phyloP scores from a whole-genome alignment of 2,888 invertebrate genomes.

The Acanthosoma haemorrhoidale region DNA sequence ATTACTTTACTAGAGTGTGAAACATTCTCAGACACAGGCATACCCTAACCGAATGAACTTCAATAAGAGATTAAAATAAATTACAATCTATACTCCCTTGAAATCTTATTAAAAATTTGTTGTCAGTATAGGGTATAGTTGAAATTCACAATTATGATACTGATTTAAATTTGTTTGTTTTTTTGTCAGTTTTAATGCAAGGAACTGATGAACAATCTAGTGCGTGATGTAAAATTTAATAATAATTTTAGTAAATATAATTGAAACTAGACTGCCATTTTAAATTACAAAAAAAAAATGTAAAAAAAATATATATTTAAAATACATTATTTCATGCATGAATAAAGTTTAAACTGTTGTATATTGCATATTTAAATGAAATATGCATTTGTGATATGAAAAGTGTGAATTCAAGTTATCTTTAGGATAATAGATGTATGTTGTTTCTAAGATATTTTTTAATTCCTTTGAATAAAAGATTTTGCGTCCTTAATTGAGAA shows the following conservation, averaged over 20 bases:
- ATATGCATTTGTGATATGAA: constrained; percentile 16
- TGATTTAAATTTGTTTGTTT: too few species aligned
- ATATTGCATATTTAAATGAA: background rate
- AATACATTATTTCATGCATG: background rate
- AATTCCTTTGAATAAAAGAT: constrained; percentile 12
- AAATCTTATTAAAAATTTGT: too few species aligned
- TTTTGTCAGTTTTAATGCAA: too few species aligned
- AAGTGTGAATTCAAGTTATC: constrained; percentile 16
- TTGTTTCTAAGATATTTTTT: constrained; percentile 18
- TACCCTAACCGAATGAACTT: too few species aligned
- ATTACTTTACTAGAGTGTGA: too few species aligned
- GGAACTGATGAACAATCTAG: background rate
- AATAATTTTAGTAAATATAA: constrained; percentile 1
- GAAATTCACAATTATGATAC: too few species aligned
- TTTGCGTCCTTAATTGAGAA: constrained; percentile 25
- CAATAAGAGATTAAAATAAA: too few species aligned
- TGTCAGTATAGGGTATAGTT: too few species aligned
- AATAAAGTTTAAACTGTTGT: background rate
- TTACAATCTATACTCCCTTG: too few species aligned
- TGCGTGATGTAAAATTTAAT: background rate
- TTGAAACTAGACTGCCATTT: constrained; percentile 23
- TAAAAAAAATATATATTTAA: background rate
- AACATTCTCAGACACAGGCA: too few species aligned
- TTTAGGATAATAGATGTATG: constrained; percentile 11
- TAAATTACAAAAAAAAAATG: background rate